Base-by-base conservation (phyloP, 2,888 invertebrate species). In the Gerosis bhagava region DNA sequence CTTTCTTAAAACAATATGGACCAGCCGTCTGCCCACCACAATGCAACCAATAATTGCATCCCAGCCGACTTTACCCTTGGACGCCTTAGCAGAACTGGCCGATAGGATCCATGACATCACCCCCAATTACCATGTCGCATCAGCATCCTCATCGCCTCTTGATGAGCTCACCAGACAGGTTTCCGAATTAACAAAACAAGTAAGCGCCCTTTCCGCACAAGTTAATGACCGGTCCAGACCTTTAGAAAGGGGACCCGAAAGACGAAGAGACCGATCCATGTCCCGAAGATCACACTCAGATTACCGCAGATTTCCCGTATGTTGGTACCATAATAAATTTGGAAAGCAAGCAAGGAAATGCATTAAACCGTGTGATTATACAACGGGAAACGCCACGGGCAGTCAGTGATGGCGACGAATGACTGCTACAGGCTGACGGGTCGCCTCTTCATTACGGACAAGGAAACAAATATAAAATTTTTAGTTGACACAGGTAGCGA, bases 381-480 rank as follows among this genome's bases (percentile, higher is more conserved):
- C 11, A 11, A 15, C 43, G 52, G 54, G 26, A 54, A 57, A 57
- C 36, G 10, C 17, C 3, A 17, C 2, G 24, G 60, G 57, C 56
- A 56, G 49, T 65, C 63, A 51, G 25, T 67, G 40, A 61, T 51
- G 56, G 57, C 60, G 67, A 59, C 62, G 1, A 43, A 24, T 51
- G 61, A 60, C 51, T 44, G 48, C 46, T 42, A 40, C 25, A 6
- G 15, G 3, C 21, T 22, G 5, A 16, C 55, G 11, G 54, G 59
- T 59, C 57, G 59, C 50, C 32, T 58, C 12, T 60, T 60, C 26
- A 44, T 62, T 13, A 53, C 47, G 0, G 62, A 62, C 31, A 43
- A 32, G 3, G 46, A 10, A 3, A 31, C 49, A 6, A 43, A 46
- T 8, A 26, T 34, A 6, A 36, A 44, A 11, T 48, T 26, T 11